A percentile compares a stretch with the other conserved stretches of the same genome.
Evolutionary conservation across 2,797 vertebrate species (phyloP).

Genomic region (Oreortyx pictus): DNA sequence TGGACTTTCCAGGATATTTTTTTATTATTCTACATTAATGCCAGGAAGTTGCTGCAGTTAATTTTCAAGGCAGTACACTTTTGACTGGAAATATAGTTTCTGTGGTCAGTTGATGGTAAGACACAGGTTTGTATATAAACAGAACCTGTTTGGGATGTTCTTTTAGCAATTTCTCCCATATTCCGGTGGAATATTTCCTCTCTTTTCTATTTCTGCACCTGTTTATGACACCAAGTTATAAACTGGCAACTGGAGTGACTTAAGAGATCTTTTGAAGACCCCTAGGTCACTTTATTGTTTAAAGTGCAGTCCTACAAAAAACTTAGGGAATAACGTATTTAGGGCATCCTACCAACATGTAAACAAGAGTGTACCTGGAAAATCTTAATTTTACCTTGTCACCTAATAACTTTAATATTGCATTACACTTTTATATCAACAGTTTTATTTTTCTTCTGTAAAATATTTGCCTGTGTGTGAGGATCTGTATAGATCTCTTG

Average conservation of each 20-base stretch:
- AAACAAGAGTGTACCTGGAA: not conserved
- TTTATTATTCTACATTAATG: not conserved
- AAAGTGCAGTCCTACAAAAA: not conserved
- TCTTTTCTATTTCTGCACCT: not conserved
- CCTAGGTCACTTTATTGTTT: not conserved
- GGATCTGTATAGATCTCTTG: not conserved
- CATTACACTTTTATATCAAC: not conserved
- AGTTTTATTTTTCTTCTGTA: not conserved
- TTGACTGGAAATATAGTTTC: not conserved
- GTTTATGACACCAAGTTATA: not conserved
- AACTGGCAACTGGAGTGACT: not conserved
- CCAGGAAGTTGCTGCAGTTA: not conserved
- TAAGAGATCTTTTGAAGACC: not conserved
- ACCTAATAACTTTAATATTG: not conserved
- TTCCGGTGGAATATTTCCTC: not conserved
- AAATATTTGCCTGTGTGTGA: not conserved
- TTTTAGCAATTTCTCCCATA: not conserved
- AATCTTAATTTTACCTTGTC: not conserved
- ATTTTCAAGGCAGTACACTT: not conserved
- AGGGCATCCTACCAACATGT: not conserved
- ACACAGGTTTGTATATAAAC: not conserved
- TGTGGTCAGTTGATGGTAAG: not conserved
- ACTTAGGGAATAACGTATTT: not conserved
- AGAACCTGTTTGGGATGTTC: not conserved
- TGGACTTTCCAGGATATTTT: not conserved